Percentiles rank a stretch among this genome's conserved stretches.
phyloP scores from a whole-genome alignment of 2,888 invertebrate species.

The Sthenelais limicola region DNA sequence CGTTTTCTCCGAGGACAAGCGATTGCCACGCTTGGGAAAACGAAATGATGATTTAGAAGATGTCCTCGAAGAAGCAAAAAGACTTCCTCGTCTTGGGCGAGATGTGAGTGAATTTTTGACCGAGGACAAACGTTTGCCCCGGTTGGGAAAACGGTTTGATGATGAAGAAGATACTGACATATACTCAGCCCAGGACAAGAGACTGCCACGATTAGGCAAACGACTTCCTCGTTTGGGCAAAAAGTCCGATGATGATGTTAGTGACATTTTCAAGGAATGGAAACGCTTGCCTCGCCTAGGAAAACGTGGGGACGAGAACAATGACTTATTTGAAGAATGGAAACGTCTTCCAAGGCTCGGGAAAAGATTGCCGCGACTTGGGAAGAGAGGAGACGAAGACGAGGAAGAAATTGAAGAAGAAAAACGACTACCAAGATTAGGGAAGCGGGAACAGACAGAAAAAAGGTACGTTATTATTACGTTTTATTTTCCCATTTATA shows the following conservation, averaged over 20 bases:
- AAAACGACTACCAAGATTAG: neutral
- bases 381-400: neutral
- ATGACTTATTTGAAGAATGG: neutral
- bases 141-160: neutral
- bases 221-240: neutral
- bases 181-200: too few relatives aligned
- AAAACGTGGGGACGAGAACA: slow-evolving; percentile 3
- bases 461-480: too few relatives aligned
- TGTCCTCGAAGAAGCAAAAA: neutral
- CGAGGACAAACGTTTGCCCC: neutral
- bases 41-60: neutral
- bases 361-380: slow-evolving; percentile 16
- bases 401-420: neutral
- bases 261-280: too few relatives aligned
- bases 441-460: slow-evolving; percentile 15
- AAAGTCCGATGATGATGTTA: too few relatives aligned
- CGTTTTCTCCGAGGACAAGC: neutral
- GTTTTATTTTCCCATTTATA: too few relatives aligned
- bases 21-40: neutral
- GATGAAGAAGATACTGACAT: too few relatives aligned
- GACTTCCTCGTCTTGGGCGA: slow-evolving; percentile 7
- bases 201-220: slow-evolving; percentile 26
- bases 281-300: slow-evolving; percentile 29
- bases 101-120: neutral
- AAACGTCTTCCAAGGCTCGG: too few relatives aligned